Conservation (phyloP, 1,140 invertebrate species). For the Ceratosolen solmsi region DNA sequence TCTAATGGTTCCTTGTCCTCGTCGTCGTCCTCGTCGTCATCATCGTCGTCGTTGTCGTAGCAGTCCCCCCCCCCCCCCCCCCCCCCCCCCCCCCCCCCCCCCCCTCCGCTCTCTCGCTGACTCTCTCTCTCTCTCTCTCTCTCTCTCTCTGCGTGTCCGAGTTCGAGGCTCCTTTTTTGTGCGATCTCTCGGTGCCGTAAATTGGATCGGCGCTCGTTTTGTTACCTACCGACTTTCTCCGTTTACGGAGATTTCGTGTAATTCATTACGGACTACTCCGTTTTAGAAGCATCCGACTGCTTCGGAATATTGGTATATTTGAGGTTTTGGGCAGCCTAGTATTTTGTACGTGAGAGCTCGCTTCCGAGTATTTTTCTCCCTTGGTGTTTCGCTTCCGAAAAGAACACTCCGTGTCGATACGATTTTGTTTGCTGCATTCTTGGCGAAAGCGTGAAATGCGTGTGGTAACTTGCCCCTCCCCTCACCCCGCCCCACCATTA, state of each 20-base stretch:
- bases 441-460: neutral
- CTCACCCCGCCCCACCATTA: too few relatives aligned
- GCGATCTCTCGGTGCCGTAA: neutral
- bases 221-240: neutral
- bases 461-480: neutral
- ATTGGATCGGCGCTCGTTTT: neutral
- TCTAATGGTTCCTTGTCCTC: neutral
- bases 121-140: too few relatives aligned
- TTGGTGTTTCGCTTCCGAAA: neutral
- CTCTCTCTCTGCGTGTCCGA: too few relatives aligned
- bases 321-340: too few relatives aligned
- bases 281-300: too few relatives aligned
- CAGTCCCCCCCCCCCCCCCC: too few relatives aligned
- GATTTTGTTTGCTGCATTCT: neutral
- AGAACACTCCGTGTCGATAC: neutral
- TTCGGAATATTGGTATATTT: too few relatives aligned
- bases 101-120: too few relatives aligned
- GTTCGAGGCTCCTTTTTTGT: neutral
- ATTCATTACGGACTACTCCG: too few relatives aligned
- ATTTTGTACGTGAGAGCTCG: neutral
- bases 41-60: too few relatives aligned
- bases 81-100: too few relatives aligned
- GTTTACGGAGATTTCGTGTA: neutral
- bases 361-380: neutral
- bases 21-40: too few relatives aligned